phyloP scores from a whole-genome alignment of 2,797 vertebrate genomes.

The Myripristis murdjan region DNA sequence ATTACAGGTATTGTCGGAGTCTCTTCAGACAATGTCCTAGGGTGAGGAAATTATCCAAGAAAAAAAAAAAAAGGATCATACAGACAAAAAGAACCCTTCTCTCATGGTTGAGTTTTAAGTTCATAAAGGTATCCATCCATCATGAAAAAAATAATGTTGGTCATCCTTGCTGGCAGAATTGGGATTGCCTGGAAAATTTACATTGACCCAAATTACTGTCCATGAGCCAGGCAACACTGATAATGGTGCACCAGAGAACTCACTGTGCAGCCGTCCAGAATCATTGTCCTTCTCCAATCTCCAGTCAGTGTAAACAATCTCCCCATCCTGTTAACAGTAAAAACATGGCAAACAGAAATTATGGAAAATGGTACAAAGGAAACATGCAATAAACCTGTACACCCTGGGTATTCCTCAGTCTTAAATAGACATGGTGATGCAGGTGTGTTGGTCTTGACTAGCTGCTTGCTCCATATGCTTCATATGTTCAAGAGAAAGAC shows the following conservation, averaged over 20 bases:
- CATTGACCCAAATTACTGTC: too few species aligned
- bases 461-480: too few species aligned
- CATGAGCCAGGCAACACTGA: neutral
- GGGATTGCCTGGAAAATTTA: too few species aligned
- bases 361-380: neutral
- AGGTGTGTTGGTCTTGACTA: neutral
- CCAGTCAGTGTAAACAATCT: conserved; percentile 92
- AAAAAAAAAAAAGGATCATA: too few species aligned
- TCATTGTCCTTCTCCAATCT: conserved; percentile 87
- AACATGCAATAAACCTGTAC: conserved; percentile 9
- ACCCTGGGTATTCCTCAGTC: too few species aligned
- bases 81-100: too few species aligned
- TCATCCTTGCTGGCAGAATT: too few species aligned
- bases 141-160: too few species aligned
- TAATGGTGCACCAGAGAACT: conserved; percentile 62
- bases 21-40: neutral
- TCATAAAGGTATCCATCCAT: too few species aligned
- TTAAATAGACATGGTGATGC: neutral
- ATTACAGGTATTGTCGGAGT: conserved; percentile 3
- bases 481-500: too few species aligned
- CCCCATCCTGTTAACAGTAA: conserved; percentile 88
- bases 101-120: too few species aligned
- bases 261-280: conserved; percentile 85
- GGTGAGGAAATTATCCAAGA: too few species aligned
- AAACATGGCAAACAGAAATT: conserved; percentile 1